phyloP scores from a whole-genome alignment of 2,888 invertebrate genomes.

The Tenthredo distinguenda region DNA sequence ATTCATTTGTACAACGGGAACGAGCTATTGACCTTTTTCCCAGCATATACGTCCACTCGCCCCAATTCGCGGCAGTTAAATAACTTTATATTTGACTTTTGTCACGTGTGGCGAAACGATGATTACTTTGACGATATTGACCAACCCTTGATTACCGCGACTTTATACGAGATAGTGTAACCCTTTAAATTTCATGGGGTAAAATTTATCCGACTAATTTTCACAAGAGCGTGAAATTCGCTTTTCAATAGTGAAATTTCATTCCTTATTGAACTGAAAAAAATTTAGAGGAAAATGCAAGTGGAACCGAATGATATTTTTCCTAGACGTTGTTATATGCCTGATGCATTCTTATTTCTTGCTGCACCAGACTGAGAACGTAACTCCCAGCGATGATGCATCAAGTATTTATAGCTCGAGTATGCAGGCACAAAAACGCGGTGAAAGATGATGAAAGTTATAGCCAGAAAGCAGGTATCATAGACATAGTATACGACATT shows the following conservation, averaged over 20 bases:
- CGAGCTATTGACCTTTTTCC: not conserved
- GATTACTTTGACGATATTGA: not conserved
- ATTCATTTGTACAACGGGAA: not conserved
- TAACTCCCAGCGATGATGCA: constrained; percentile 8
- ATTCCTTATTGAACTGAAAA: not conserved
- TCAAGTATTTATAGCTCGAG: constrained; percentile 30
- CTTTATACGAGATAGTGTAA: not conserved
- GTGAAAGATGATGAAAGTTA: not conserved
- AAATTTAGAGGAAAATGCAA: not conserved
- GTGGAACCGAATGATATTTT: not conserved
- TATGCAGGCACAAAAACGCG: constrained; percentile 8
- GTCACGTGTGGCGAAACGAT: not conserved
- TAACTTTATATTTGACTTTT: not conserved
- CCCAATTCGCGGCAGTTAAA: not conserved
- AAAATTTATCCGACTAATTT: not conserved
- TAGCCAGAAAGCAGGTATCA: not conserved
- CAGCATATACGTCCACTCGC: not conserved
- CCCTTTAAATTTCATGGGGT: too few relatives aligned
- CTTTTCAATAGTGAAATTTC: too few relatives aligned
- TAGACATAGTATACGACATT: not conserved
- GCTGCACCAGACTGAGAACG: not conserved
- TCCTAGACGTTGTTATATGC: not conserved
- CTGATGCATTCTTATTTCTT: constrained; percentile 1
- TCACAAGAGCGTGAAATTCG: not conserved
- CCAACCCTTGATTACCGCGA: not conserved